Percentiles rank a stretch among this genome's conserved stretches.
These are phyloP conservation scores for Branchellion lobata DNA, from an alignment of 2,888 invertebrate species.

Conservation along the genomic window DNA sequence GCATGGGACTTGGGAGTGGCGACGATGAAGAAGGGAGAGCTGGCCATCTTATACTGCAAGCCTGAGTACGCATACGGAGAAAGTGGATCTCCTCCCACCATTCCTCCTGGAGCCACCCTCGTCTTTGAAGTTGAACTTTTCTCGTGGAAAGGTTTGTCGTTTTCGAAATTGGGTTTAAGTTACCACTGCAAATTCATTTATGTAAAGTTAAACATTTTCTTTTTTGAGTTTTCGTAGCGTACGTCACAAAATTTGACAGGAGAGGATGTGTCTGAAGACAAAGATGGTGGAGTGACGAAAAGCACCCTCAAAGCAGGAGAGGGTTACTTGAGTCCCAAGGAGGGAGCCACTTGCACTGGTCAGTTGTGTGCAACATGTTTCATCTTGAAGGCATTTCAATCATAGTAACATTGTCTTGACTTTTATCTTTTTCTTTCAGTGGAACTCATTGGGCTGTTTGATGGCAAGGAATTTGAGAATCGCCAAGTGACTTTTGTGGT, in stretches of 20 bases:
- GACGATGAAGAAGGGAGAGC: constrained; percentile 87
- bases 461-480: constrained; percentile 75
- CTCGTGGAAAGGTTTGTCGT: constrained; percentile 71
- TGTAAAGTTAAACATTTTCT: too few relatives aligned
- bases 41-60: constrained; percentile 78
- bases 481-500: constrained; percentile 78
- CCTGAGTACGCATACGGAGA: constrained; percentile 88
- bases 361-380: constrained; percentile 53
- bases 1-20: constrained; percentile 92
- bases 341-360: constrained; percentile 82
- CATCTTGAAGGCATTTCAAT: neutral
- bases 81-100: constrained; percentile 79
- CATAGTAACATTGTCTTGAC: neutral
- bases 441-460: constrained; percentile 71
- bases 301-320: constrained; percentile 74
- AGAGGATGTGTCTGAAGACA: constrained; percentile 82
- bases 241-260: constrained; percentile 54
- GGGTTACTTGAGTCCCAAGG: constrained; percentile 74
- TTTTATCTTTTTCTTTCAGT: constrained; percentile 66
- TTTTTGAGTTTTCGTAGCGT: too few relatives aligned
- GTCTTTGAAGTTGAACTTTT: constrained; percentile 80
- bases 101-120: constrained; percentile 82
- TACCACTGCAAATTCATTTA: too few relatives aligned
- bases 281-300: constrained; percentile 77
- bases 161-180: neutral